Evolutionary conservation across 2,888 invertebrate genomes (phyloP), one percentile per base, ranked within the genome.

Genomic region (Drosophila multiciliata): DNA sequence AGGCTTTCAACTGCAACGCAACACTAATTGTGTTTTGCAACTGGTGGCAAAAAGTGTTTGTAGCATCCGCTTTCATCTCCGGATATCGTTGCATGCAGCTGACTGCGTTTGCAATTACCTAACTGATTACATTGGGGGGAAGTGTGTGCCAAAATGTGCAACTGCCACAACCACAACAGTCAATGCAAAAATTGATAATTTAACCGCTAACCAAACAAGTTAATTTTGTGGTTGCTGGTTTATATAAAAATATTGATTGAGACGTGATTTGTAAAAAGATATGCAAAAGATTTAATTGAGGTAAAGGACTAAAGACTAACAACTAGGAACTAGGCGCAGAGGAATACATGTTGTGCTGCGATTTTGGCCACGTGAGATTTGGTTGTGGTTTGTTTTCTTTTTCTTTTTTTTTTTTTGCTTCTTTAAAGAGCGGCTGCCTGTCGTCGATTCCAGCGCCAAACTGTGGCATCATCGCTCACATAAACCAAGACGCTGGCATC

Each of bases 381-480:
- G 85, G 85, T 81, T 81, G 83, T 72, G 80, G 78, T 78, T 67
- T 23, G 29, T 45, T 9, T 66, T 20, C 2, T 12, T 33, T 45
- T 15, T 67, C 15, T 1, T 0, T 32, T 12, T 48, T 35, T 12
- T 32, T 35, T 5, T 8, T 1, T 23, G 15, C 52, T 32, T 0
- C 2, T 32, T 65, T 48, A 87, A 35, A 73, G 71, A 58, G 87
- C 62, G 1, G 79, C 32, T 1, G 86, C 64, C 12, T 75, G 75
- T 4, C 90, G 77, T 0, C 91, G 90, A 93, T 99, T 98, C 98
- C 99, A 99, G 83, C 99, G 95, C 99, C 99, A 99, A 83, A 99
- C 96, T 23, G 98, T 97, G 6, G 97, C 97, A 93, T 99, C 98
- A 91, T 99, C 99, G 93, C 98, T 98, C 55, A 98, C 98, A 77